A percentile compares a stretch with the other conserved stretches of the same genome.
Conservation (phyloP, 2,797 vertebrate genomes). For the Columba guinea region DNA sequence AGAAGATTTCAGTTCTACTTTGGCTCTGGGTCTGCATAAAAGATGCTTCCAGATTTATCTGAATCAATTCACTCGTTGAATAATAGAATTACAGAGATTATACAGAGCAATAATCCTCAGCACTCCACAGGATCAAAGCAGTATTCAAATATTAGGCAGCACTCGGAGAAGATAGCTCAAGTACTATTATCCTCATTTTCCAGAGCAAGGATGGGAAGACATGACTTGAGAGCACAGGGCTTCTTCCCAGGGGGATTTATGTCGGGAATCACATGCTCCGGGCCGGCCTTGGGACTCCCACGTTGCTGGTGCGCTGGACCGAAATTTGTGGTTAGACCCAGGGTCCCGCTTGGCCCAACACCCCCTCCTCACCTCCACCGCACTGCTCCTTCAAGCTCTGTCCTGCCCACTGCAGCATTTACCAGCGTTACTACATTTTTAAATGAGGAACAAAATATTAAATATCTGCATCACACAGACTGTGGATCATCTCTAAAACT, state of each 20-base stretch:
- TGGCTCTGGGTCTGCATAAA: not conserved
- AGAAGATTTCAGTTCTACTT: not conserved
- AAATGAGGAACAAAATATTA: not conserved
- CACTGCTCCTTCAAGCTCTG: not conserved
- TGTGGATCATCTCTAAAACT: not conserved
- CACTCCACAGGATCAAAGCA: not conserved
- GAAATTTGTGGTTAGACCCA: not conserved
- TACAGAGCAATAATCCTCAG: not conserved
- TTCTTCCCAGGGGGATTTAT: not conserved
- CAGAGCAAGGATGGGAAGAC: not conserved
- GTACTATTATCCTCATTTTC: not conserved
- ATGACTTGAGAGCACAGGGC: not conserved
- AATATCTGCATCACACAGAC: not conserved
- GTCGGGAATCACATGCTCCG: not conserved
- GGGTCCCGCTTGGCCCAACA: not conserved
- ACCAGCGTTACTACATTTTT: accelerated
- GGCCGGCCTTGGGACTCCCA: not conserved
- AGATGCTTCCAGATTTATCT: not conserved
- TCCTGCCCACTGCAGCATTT: not conserved
- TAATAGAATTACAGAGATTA: slow-evolving; percentile 35
- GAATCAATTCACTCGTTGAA: not conserved
- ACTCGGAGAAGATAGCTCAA: not conserved
- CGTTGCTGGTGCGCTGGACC: not conserved
- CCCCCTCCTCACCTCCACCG: not conserved
- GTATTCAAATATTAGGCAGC: not conserved